Percentiles rank a stretch among this genome's conserved stretches.
phyloP scores from a whole-genome alignment of 2,113 vertebrate genomes.

The Parotia lawesii region DNA sequence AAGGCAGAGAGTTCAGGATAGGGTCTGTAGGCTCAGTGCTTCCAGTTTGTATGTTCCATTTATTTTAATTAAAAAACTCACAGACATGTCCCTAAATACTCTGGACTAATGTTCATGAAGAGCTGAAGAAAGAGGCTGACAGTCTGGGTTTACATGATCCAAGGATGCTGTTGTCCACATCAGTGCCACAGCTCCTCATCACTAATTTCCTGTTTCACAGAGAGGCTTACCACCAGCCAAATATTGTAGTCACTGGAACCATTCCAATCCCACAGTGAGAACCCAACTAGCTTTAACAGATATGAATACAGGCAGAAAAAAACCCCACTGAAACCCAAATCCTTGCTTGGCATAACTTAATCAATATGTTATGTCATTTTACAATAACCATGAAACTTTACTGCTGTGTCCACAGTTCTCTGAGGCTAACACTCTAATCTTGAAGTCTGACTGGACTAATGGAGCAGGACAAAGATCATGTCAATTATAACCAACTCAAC shows the following conservation, averaged over 20 bases:
- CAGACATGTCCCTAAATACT: not conserved
- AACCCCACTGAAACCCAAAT: not conserved
- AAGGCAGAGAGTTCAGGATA: not conserved
- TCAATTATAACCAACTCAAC: not conserved
- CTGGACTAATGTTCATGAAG: not conserved
- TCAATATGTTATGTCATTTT: not conserved
- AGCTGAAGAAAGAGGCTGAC: not conserved
- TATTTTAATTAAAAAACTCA: not conserved
- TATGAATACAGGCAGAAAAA: not conserved
- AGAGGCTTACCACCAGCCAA: not conserved
- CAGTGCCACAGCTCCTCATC: not conserved
- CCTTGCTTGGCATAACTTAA: not conserved
- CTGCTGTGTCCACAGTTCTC: not conserved
- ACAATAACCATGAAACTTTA: not conserved
- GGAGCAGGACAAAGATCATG: not conserved
- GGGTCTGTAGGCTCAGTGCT: not conserved
- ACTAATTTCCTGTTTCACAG: not conserved
- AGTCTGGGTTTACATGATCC: not conserved
- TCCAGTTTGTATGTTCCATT: not conserved
- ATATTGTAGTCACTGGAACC: not conserved
- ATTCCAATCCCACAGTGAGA: not conserved
- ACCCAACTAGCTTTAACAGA: not conserved
- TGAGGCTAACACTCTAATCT: not conserved
- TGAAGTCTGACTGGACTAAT: not conserved
- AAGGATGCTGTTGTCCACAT: not conserved